These are phyloP conservation scores for Mimachlamys varia DNA, from an alignment of 2,888 invertebrate species.

Conservation along the genomic window DNA sequence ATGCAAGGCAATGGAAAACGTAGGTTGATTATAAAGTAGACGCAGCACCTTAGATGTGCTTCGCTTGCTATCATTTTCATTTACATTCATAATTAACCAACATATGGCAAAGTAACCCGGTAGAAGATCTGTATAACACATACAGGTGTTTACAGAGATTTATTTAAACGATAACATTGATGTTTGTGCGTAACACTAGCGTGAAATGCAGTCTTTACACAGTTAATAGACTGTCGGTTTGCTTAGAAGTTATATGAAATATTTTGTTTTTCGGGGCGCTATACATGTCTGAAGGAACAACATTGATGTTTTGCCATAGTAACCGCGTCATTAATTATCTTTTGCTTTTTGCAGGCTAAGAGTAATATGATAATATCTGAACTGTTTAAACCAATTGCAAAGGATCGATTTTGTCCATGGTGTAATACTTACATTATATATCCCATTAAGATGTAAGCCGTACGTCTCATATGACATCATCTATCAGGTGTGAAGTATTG, in stretches of 20 bases:
- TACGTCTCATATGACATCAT: no score
- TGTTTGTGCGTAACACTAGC: background rate
- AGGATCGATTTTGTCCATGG: no score
- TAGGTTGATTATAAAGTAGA: background rate
- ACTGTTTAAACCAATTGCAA: no score
- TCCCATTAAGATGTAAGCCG: no score
- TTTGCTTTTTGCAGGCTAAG: no score
- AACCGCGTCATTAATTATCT: no score
- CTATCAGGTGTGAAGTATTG: no score
- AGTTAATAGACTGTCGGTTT: background rate
- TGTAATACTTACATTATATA: no score
- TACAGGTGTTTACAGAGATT: background rate
- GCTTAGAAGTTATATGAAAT: background rate
- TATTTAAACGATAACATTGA: background rate
- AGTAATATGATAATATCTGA: no score
- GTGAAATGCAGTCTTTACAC: background rate
- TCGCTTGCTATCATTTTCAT: background rate
- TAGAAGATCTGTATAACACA: background rate
- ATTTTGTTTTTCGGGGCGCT: no score
- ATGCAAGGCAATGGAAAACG: background rate
- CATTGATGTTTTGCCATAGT: no score
- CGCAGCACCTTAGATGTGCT: background rate
- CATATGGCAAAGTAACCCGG: background rate
- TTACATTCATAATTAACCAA: background rate
- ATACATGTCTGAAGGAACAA: no score